These are phyloP conservation scores for Brachypterus glaber DNA, from an alignment of 2,888 invertebrate genomes.

Conservation along the genomic window DNA sequence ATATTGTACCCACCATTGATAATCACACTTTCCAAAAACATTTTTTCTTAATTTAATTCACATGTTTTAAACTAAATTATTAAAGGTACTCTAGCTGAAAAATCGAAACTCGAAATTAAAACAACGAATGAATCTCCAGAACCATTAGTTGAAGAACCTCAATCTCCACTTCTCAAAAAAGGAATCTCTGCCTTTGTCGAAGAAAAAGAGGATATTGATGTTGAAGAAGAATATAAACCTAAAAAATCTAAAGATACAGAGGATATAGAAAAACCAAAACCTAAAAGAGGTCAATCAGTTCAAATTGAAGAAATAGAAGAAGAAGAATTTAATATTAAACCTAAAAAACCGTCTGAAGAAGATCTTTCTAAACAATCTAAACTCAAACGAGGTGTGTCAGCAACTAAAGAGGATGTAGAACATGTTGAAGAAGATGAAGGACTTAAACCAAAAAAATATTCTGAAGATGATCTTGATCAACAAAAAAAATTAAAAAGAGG, in stretches of 20 bases:
- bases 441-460: too few relatives aligned
- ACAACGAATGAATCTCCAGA: slow-evolving; percentile 25
- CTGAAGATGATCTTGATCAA: too few relatives aligned
- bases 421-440: slow-evolving; percentile 8
- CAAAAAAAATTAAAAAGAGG: slow-evolving; percentile 13
- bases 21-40: too few relatives aligned
- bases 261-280: slow-evolving; percentile 20
- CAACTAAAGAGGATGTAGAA: slow-evolving; percentile 19
- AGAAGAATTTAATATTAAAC: slow-evolving; percentile 18
- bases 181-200: slow-evolving; percentile 24
- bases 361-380: too few relatives aligned
- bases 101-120: slow-evolving; percentile 26
- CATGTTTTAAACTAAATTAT: too few relatives aligned
- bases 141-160: slow-evolving; percentile 30
- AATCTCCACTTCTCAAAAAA: slow-evolving; percentile 22
- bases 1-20: too few relatives aligned
- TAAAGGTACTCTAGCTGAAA: slow-evolving; percentile 25
- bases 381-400: slow-evolving; percentile 11
- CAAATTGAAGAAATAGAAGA: slow-evolving; percentile 33
- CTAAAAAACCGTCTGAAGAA: too few relatives aligned
- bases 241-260: slow-evolving; percentile 17
- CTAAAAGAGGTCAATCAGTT: slow-evolving; percentile 25
- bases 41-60: too few relatives aligned
- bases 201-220: slow-evolving; percentile 24
- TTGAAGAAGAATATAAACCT: slow-evolving; percentile 16